Evolutionary conservation across 64 coral and sea anemone species (phyloP).

Genomic region (Montipora efflorescens): DNA sequence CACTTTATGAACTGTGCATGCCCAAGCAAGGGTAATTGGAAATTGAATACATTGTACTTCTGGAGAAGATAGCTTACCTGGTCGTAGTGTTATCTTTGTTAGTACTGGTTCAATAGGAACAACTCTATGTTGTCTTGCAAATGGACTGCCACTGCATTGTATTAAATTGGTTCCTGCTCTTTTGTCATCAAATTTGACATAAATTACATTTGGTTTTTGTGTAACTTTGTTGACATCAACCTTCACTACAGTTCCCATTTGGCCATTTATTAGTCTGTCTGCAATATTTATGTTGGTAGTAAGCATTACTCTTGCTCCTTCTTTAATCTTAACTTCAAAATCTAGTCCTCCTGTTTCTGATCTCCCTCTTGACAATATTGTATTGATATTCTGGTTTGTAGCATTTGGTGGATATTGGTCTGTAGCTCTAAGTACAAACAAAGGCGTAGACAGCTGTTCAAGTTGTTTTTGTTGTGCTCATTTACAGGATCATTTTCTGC

Average conservation of each 20-base stretch:
- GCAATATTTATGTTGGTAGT: constrained; percentile 45
- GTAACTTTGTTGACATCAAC: not conserved
- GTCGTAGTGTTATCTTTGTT: constrained; percentile 56
- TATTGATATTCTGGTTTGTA: constrained; percentile 51
- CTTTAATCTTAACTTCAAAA: constrained; percentile 40
- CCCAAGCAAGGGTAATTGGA: constrained; percentile 47
- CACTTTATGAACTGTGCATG: not conserved
- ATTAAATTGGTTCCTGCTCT: constrained; percentile 41
- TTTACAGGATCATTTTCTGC: constrained; percentile 64
- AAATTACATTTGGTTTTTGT: not conserved
- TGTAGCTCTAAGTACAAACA: constrained; percentile 22
- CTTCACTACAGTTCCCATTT: constrained; percentile 51
- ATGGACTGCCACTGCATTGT: not conserved
- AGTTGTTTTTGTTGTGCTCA: constrained; percentile 29
- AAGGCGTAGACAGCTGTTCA: not conserved
- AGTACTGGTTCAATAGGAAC: constrained; percentile 65
- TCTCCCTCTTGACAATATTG: constrained; percentile 46
- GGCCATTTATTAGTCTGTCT: constrained; percentile 73
- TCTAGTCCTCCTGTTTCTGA: constrained; percentile 69
- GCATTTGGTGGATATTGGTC: constrained; percentile 63
- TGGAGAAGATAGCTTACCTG: constrained; percentile 61
- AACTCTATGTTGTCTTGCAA: constrained; percentile 25
- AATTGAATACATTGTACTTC: constrained; percentile 66
- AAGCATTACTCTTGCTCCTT: constrained; percentile 55
- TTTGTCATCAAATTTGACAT: constrained; percentile 61